Percentiles rank a stretch among this genome's conserved stretches.
Evolutionary conservation across 1,140 invertebrate species (phyloP).

Genomic region (Tyrophagus putrescentiae): DNA sequence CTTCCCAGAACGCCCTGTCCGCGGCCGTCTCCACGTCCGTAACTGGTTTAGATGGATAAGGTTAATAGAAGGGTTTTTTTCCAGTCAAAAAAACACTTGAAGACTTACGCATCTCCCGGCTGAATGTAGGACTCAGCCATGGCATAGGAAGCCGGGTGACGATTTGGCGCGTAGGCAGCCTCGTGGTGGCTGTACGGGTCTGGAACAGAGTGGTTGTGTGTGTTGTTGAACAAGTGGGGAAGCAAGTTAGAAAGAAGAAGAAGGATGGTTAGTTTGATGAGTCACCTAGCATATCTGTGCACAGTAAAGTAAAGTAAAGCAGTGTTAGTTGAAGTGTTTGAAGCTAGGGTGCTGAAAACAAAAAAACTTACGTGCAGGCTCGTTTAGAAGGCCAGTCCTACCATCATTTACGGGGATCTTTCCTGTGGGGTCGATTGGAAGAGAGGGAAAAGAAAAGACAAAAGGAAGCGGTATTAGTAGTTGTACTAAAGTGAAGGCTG

Average conservation of each 20-base stretch:
- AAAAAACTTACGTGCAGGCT: neutral
- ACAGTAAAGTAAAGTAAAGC: neutral
- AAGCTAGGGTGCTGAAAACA: neutral
- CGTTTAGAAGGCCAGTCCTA: constrained; percentile 9
- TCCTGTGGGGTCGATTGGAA: constrained; percentile 9
- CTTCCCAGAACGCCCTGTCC: constrained; percentile 14
- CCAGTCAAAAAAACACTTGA: constrained; percentile 2
- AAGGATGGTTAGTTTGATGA: neutral
- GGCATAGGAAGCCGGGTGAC: neutral
- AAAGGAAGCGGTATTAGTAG: neutral
- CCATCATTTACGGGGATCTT: constrained; percentile 9
- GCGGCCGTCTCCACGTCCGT: constrained; percentile 14
- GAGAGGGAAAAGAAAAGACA: neutral
- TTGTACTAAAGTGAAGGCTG: too few relatives aligned
- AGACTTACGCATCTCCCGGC: constrained; percentile 17
- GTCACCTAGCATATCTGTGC: constrained; percentile 7
- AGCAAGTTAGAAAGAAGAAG: neutral
- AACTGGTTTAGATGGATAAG: neutral
- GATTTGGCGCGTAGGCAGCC: neutral
- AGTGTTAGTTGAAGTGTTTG: neutral
- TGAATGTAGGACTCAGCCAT: constrained; percentile 20
- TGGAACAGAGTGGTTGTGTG: neutral
- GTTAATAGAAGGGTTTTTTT: constrained; percentile 3
- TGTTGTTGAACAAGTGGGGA: neutral
- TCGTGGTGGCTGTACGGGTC: constrained; percentile 22